Evolutionary conservation across 2,113 vertebrate genomes (phyloP).

Genomic region (Rhinopomastus cyanomelas): DNA sequence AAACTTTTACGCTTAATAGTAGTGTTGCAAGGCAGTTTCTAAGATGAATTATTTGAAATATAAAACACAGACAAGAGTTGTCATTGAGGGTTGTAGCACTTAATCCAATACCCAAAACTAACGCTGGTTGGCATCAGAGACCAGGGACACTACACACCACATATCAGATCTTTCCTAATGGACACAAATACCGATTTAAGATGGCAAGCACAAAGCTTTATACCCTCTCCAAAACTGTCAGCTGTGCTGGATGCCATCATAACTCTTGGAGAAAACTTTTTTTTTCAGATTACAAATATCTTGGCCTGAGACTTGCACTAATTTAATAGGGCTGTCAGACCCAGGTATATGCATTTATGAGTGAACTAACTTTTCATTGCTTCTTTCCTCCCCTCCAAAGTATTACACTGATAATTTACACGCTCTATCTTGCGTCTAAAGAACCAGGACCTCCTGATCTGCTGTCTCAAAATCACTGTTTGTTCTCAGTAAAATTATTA

Average conservation of each 20-base stretch:
- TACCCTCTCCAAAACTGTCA: not conserved
- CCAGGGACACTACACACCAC: not conserved
- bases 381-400: not conserved
- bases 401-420: not conserved
- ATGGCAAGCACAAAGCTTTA: not conserved
- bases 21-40: not conserved
- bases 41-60: not conserved
- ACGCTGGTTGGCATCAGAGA: not conserved
- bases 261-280: not conserved
- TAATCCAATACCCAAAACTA: not conserved
- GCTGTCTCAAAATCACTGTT: constrained; percentile 17
- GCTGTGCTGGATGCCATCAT: not conserved
- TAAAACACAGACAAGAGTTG: not conserved
- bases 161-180: not conserved
- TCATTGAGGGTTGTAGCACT: not conserved
- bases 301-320: not conserved
- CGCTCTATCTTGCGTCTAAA: not conserved
- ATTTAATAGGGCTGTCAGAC: not conserved
- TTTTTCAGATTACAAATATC: not conserved
- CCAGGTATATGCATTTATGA: not conserved
- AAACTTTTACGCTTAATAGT: not conserved
- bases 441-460: not conserved
- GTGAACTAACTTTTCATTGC: not conserved
- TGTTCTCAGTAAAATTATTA: not conserved
- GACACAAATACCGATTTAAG: not conserved